Evolutionary conservation across 2,113 vertebrate species (phyloP).

Genomic region (Hystrix brachyura): DNA sequence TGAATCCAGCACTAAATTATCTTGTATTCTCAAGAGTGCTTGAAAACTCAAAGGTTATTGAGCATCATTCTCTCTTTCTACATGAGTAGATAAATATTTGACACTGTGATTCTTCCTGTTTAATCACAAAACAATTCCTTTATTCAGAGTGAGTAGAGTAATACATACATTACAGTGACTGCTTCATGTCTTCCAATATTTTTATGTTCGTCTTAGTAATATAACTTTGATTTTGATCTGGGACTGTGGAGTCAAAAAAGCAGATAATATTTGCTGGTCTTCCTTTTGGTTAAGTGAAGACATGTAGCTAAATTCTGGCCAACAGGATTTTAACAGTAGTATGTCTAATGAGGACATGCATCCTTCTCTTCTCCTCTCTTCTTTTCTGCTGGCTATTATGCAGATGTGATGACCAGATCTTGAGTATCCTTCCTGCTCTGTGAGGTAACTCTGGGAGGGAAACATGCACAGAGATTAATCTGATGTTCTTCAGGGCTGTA

Average conservation of each 20-base stretch:
- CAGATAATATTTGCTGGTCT: background rate
- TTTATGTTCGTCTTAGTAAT: background rate
- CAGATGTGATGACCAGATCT: background rate
- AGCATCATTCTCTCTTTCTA: background rate
- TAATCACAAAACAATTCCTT: background rate
- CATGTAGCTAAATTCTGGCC: background rate
- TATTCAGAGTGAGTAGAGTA: background rate
- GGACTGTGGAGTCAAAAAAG: background rate
- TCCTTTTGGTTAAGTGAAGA: background rate
- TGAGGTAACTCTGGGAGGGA: background rate
- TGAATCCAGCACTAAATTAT: background rate
- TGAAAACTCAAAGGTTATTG: background rate
- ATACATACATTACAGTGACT: too few relatives aligned
- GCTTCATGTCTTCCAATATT: background rate
- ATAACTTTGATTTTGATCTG: background rate
- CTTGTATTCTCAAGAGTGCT: background rate
- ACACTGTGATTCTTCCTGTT: background rate
- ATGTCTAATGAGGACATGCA: background rate
- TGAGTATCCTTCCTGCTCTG: background rate
- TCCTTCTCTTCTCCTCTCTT: background rate
- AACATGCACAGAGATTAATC: background rate
- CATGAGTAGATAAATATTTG: background rate
- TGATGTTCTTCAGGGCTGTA: accelerated
- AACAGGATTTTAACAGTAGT: background rate
- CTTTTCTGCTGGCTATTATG: background rate